Conservation (phyloP, 2,797 vertebrate species). For the Pagetopsis macropterus region DNA sequence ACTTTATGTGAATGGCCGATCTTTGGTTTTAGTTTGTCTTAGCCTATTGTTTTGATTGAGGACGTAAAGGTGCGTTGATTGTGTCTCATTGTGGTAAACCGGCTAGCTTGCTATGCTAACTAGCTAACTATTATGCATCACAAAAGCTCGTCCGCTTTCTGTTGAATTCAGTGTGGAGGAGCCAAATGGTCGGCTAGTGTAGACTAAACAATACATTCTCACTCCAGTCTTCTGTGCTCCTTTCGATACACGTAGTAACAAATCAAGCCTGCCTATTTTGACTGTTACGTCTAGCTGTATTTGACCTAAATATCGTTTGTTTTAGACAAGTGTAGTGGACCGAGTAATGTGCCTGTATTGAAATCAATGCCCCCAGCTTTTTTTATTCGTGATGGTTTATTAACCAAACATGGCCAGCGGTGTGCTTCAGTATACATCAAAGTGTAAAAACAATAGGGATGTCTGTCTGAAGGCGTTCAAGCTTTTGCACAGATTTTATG, state of each 20-base stretch:
- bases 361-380: conserved; percentile 21
- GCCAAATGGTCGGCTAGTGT: conserved; percentile 73
- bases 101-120: conserved; percentile 69
- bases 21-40: accelerated
- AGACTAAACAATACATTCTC: conserved; percentile 67
- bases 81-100: conserved; percentile 70
- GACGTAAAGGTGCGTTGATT: conserved; percentile 60
- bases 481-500: conserved; percentile 23
- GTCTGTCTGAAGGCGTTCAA: neutral
- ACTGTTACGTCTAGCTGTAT: conserved; percentile 25
- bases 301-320: conserved; percentile 73
- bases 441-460: conserved; percentile 23
- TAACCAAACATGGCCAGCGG: neutral
- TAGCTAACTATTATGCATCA: conserved; percentile 79
- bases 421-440: neutral
- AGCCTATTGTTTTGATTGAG: conserved; percentile 57
- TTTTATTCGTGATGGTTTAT: conserved; percentile 6
- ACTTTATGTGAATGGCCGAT: neutral
- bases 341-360: conserved; percentile 41
- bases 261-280: conserved; percentile 5
- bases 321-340: conserved; percentile 54
- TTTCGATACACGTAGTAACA: conserved; percentile 10
- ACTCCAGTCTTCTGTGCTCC: neutral
- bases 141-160: conserved; percentile 77
- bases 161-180: conserved; percentile 49